A percentile compares a stretch with the other conserved stretches of the same genome.
Evolutionary conservation across 2,113 vertebrate genomes (phyloP).

Genomic region (Eurypyga helias): DNA sequence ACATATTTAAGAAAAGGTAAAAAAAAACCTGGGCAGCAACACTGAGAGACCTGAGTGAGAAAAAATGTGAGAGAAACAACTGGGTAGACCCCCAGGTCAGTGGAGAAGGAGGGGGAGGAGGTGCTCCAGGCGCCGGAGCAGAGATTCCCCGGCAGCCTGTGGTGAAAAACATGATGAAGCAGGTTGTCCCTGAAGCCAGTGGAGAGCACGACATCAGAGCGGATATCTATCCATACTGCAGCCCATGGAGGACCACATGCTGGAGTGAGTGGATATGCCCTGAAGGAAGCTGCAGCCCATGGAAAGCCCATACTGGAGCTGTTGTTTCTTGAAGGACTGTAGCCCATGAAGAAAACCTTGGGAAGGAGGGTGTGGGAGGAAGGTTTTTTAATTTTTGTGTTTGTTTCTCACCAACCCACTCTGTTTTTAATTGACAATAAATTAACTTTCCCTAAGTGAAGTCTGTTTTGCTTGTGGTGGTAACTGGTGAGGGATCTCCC

Average conservation of each 20-base stretch:
- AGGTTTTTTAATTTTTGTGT: neutral
- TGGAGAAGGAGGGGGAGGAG: neutral
- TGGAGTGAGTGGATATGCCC: neutral
- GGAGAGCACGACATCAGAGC: neutral
- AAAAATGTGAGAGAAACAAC: neutral
- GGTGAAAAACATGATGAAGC: neutral
- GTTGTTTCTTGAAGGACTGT: neutral
- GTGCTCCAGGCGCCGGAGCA: fast-evolving
- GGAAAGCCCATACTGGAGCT: neutral
- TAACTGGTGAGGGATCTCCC: no score
- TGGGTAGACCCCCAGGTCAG: no score
- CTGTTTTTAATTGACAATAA: no score
- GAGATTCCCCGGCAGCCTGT: neutral
- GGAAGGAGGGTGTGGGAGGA: neutral
- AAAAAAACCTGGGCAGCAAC: neutral
- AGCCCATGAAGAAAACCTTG: neutral
- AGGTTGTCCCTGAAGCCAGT: neutral
- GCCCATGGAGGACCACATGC: neutral
- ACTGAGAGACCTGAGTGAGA: neutral
- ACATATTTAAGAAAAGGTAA: neutral
- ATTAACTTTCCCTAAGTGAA: no score
- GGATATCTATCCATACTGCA: neutral
- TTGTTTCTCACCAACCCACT: no score
- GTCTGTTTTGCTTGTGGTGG: no score
- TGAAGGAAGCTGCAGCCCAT: neutral